Evolutionary conservation across 1,140 invertebrate genomes (phyloP), one percentile per base, ranked within the genome.

Genomic region (Rhagoletis pomonella): DNA sequence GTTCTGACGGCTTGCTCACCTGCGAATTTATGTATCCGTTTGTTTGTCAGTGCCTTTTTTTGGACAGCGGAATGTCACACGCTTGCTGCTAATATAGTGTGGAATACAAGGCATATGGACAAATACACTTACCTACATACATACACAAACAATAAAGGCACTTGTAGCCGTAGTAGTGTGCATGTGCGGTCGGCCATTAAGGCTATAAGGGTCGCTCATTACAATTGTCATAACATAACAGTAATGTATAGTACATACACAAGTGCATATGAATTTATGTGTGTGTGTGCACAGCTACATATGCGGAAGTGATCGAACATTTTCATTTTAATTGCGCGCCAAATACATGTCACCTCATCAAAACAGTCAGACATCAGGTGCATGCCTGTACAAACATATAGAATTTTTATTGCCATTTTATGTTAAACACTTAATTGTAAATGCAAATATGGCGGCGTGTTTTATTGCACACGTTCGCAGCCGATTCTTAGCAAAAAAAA

Each of bases 361-460:
- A 81, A n/a, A 55, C 50, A 55, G 10, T 5, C 50, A 55, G 50
- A 14, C 47, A 55, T 50, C 73, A 81, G 47, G 47, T 81, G 47
- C 0, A 10, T 9, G 44, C 73, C 50, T 5, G 42, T 2, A 55
- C 7, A 19, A 19, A 55, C 9, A 19, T 10, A 12, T 42, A 29
- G 17, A 10, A 81, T 19, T 17, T 77, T 77, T 77, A 77, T 77
- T 77, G 69, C n/a, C 44, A 50, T 77, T 77, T 77, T 77, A 77
- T 77, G 73, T 81, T 81, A 81, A 81, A 81, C 47, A 81, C 44
- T 81, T 81, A 81, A 81, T 81, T 81, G 73, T 81, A 55, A 81
- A 81, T 81, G 73, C 73, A 81, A 81, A 81, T 55, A 81, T 81
- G 73, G 2, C 47, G n/a, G n/a, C n/a, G 47, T 81, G 50, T 81